Evolutionary conservation across 2,888 invertebrate genomes (phyloP).

Genomic region (Drosophila rellima): DNA sequence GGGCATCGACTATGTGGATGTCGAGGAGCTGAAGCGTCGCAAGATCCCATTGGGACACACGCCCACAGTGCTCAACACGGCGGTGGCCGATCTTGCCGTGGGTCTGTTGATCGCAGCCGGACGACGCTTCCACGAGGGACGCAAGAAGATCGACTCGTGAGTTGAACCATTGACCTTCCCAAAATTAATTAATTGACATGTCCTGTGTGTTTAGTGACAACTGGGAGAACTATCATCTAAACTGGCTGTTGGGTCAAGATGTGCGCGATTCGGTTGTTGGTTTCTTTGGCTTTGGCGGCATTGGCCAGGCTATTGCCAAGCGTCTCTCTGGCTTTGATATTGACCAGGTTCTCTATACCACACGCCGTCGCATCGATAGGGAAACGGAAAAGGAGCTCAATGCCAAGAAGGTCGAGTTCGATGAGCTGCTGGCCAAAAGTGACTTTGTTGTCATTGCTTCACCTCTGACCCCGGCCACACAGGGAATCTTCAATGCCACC

Average conservation of each 20-base stretch:
- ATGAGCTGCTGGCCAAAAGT: conserved; percentile 88
- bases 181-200: too few relatives aligned
- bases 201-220: too few relatives aligned
- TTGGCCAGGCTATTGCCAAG: conserved; percentile 91
- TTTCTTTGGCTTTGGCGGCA: conserved; percentile 92
- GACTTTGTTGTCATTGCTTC: conserved; percentile 90
- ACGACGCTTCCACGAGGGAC: conserved; percentile 92
- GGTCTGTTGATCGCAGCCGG: conserved; percentile 91
- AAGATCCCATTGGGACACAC: conserved; percentile 93
- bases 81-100: conserved; percentile 94
- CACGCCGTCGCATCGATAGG: conserved; percentile 88
- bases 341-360: conserved; percentile 90
- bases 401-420: conserved; percentile 89
- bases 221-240: conserved; percentile 90
- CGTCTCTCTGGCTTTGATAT: conserved; percentile 91
- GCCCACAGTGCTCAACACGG: conserved; percentile 90
- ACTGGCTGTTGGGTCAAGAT: conserved; percentile 93
- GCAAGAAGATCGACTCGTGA: conserved; percentile 87
- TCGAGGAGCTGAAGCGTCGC: conserved; percentile 89
- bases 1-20: conserved; percentile 93
- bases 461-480: conserved; percentile 89
- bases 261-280: conserved; percentile 93
- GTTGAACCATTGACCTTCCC: conserved; percentile 15
- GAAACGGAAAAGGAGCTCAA: conserved; percentile 84
- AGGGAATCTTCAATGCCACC: conserved; percentile 89